These are phyloP conservation scores for Microctonus brassicae DNA, from an alignment of 2,888 invertebrate species.

Conservation along the genomic window DNA sequence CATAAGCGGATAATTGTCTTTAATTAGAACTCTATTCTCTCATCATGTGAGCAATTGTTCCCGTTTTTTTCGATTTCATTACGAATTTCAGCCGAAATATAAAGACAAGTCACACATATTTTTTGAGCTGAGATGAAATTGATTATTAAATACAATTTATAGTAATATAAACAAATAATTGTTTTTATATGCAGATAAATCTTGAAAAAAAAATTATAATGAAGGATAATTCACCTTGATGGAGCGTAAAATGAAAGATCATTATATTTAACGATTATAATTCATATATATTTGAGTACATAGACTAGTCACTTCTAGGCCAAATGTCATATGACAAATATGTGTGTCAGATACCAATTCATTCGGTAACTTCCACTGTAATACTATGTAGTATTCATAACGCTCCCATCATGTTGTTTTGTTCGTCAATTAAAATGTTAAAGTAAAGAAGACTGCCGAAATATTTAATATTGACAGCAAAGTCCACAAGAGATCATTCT, in stretches of 20 bases:
- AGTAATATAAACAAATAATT: too few relatives aligned
- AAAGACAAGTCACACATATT: too few relatives aligned
- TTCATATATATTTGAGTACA: conserved; percentile 9
- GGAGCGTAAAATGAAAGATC: neutral
- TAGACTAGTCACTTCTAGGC: conserved; percentile 22
- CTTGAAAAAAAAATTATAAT: neutral
- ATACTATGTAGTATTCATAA: conserved; percentile 4
- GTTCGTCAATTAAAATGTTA: neutral
- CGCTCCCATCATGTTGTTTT: neutral
- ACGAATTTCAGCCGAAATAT: too few relatives aligned
- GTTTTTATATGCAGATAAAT: too few relatives aligned
- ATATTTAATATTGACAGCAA: neutral
- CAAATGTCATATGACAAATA: conserved; percentile 1
- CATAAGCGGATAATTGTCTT: too few relatives aligned
- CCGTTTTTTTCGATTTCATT: too few relatives aligned
- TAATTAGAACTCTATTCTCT: too few relatives aligned
- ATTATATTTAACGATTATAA: conserved; percentile 3
- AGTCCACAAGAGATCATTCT: neutral
- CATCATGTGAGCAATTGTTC: too few relatives aligned
- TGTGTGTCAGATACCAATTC: neutral
- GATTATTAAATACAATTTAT: too few relatives aligned
- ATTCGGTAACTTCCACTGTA: neutral
- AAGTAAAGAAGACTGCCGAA: neutral
- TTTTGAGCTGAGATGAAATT: too few relatives aligned
- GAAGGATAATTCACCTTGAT: neutral